A percentile compares a stretch with the other conserved stretches of the same genome.
Conservation (phyloP, 2,113 vertebrate species). For the Alethe castanea region DNA sequence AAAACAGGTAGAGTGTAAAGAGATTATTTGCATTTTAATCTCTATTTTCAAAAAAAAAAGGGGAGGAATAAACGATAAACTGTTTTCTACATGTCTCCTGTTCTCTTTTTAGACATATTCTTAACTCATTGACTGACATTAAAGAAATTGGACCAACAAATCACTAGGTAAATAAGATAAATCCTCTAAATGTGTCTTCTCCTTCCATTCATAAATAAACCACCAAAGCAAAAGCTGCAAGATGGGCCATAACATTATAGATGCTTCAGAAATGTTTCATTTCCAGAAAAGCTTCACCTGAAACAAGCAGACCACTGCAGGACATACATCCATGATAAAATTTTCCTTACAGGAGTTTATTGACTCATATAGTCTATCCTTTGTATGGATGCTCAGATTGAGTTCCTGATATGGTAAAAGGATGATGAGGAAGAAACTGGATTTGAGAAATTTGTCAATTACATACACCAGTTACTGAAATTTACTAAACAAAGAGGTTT, state of each 20-base stretch:
- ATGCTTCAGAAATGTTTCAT: neutral
- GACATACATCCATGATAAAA: neutral
- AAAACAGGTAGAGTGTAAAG: neutral
- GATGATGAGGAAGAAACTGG: neutral
- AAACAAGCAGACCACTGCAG: neutral
- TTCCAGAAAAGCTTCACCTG: neutral
- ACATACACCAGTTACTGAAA: neutral
- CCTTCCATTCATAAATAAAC: neutral
- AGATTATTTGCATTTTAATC: neutral
- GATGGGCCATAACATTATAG: neutral
- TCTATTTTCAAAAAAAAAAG: neutral
- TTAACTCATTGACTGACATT: neutral
- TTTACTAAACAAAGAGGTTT: neutral
- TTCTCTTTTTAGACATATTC: neutral
- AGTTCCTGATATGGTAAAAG: neutral
- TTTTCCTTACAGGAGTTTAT: neutral
- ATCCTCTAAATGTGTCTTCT: neutral
- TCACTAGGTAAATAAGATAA: neutral
- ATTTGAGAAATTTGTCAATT: neutral
- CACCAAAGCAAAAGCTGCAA: neutral
- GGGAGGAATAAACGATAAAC: neutral
- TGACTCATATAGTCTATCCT: neutral
- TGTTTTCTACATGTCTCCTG: neutral
- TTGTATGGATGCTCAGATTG: fast-evolving
- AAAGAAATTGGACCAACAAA: neutral